These are phyloP conservation scores for Zonotrichia albicollis DNA, from an alignment of 2,797 vertebrate species.

Conservation along the genomic window DNA sequence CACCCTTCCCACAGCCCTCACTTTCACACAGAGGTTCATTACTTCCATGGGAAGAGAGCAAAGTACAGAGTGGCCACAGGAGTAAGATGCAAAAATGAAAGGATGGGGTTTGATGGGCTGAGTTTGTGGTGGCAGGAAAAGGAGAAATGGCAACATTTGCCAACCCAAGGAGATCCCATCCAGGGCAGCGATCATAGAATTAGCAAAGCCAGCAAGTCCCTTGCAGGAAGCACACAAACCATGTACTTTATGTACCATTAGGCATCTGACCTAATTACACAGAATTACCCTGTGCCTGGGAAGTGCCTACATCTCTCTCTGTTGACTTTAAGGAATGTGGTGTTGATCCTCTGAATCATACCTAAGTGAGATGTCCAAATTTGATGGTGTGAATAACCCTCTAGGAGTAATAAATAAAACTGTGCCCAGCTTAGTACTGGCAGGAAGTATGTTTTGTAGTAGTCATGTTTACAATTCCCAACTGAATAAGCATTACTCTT, in stretches of 20 bases:
- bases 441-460: conserved; percentile 17
- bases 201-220: not conserved
- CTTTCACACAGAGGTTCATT: not conserved
- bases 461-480: conserved; percentile 28
- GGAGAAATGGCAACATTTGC: not conserved
- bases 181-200: not conserved
- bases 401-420: conserved; percentile 39
- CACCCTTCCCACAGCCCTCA: not conserved
- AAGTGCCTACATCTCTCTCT: not conserved
- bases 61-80: not conserved
- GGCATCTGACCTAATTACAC: conserved; percentile 3
- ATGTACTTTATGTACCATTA: not conserved
- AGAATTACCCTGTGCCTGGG: not conserved
- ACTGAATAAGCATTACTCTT: conserved; percentile 1
- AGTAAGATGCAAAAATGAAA: not conserved
- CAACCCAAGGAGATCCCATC: not conserved
- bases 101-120: not conserved
- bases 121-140: not conserved
- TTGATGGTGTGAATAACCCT: conserved; percentile 20
- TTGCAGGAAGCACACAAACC: not conserved
- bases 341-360: conserved; percentile 35
- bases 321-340: not conserved
- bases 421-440: not conserved
- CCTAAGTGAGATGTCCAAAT: conserved; percentile 36
- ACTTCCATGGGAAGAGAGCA: not conserved